phyloP scores from a whole-genome alignment of 1,140 invertebrate genomes.

The Rhopalosiphum padi region DNA sequence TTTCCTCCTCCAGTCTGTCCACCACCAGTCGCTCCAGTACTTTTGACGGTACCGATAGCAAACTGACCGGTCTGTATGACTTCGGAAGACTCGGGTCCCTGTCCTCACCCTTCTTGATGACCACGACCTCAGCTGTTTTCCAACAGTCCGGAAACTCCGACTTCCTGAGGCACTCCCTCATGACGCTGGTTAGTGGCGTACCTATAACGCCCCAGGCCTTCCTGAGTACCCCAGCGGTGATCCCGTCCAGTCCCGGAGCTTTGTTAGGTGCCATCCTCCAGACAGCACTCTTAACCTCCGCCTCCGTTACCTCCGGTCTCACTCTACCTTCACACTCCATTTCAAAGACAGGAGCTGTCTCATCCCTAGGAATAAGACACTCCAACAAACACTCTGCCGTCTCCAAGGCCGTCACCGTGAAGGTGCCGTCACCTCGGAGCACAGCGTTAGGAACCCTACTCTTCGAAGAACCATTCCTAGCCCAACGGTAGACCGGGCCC shows the following conservation, averaged over 20 bases:
- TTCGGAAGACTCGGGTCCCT: neutral
- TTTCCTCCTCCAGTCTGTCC: neutral
- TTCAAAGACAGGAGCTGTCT: neutral
- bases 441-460: neutral
- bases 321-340: neutral
- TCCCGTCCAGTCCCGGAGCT: neutral
- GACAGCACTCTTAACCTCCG: neutral
- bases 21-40: neutral
- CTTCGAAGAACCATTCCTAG: neutral
- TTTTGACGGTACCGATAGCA: neutral
- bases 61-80: neutral
- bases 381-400: neutral
- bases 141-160: neutral
- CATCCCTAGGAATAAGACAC: neutral
- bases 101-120: neutral
- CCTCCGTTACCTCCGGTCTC: neutral
- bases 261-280: slow-evolving; percentile 37
- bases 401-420: neutral
- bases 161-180: neutral
- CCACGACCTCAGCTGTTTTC: neutral
- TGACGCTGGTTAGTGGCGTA: neutral
- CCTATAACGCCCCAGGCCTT: neutral
- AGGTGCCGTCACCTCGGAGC: neutral
- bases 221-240: neutral
- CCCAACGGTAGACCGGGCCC: neutral